Percentiles rank a stretch among this genome's conserved stretches.
Conservation (phyloP, 2,888 invertebrate species). For the Eumerus sabulonum region DNA sequence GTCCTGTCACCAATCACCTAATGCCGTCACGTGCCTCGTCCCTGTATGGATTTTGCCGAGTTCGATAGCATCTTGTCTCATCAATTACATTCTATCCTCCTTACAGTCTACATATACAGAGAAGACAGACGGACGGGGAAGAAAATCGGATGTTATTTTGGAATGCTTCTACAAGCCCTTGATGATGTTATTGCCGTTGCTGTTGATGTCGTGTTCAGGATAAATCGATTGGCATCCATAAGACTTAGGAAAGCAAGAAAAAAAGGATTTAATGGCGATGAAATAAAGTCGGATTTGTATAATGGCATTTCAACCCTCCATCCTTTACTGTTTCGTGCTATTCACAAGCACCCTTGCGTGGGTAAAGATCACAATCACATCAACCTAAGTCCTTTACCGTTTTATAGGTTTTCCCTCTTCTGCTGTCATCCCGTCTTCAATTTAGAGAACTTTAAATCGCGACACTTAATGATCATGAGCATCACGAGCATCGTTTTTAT, state of each 20-base stretch:
- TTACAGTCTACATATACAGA: background rate
- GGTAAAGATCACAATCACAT: constrained; percentile 4
- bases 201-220: constrained; percentile 30
- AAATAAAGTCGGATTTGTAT: constrained; percentile 61
- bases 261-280: constrained; percentile 63
- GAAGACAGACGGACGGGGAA: background rate
- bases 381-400: constrained; percentile 8
- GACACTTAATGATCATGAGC: constrained; percentile 49
- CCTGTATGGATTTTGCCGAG: background rate
- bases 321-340: background rate
- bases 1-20: background rate
- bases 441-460: constrained; percentile 27
- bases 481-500: constrained; percentile 45
- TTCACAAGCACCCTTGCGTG: background rate
- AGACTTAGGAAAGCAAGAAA: constrained; percentile 45
- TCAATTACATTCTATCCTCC: constrained; percentile 32
- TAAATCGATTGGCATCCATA: constrained; percentile 57
- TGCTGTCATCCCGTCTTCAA: background rate
- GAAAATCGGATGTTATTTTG: constrained; percentile 16
- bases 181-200: constrained; percentile 32
- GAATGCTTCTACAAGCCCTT: constrained; percentile 5
- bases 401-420: constrained; percentile 20
- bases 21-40: no score
- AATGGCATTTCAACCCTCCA: constrained; percentile 34
- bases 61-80: constrained; percentile 45